Conservation (phyloP, 2,888 invertebrate genomes). For the Ariolimax columbianus region DNA sequence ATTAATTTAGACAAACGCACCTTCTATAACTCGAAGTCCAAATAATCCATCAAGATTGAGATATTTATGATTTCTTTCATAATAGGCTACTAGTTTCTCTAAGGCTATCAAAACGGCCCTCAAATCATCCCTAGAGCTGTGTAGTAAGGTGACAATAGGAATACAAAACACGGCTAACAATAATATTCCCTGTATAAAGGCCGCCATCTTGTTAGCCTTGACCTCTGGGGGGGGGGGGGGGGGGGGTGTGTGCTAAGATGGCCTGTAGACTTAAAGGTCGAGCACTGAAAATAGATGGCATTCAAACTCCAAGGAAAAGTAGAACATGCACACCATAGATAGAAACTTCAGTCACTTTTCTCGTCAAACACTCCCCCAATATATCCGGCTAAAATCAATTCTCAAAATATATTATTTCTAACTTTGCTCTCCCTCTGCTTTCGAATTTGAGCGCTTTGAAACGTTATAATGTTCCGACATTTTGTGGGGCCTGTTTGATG, state of each 20-base stretch:
- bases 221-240: slow-evolving; percentile 25
- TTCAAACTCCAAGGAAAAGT: too few relatives aligned
- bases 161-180: neutral
- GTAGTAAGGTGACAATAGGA: neutral
- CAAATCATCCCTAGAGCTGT: slow-evolving; percentile 37
- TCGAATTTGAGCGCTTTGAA: too few relatives aligned
- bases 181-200: neutral
- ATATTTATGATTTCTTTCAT: slow-evolving; percentile 63
- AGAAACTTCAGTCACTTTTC: too few relatives aligned
- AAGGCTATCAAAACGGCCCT: slow-evolving; percentile 61
- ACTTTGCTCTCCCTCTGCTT: too few relatives aligned
- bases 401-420: too few relatives aligned
- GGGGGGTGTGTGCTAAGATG: slow-evolving; percentile 19
- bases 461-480: too few relatives aligned
- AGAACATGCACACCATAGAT: too few relatives aligned
- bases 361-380: too few relatives aligned
- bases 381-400: too few relatives aligned
- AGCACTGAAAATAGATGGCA: neutral
- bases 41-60: slow-evolving; percentile 75
- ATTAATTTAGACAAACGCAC: too few relatives aligned
- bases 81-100: slow-evolving; percentile 66
- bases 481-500: too few relatives aligned
- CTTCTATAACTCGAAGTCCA: slow-evolving; percentile 74
- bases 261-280: neutral
- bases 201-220: slow-evolving; percentile 38